These are phyloP conservation scores for Drosophila murphyi DNA, from an alignment of 1,140 invertebrate species.

Conservation along the genomic window DNA sequence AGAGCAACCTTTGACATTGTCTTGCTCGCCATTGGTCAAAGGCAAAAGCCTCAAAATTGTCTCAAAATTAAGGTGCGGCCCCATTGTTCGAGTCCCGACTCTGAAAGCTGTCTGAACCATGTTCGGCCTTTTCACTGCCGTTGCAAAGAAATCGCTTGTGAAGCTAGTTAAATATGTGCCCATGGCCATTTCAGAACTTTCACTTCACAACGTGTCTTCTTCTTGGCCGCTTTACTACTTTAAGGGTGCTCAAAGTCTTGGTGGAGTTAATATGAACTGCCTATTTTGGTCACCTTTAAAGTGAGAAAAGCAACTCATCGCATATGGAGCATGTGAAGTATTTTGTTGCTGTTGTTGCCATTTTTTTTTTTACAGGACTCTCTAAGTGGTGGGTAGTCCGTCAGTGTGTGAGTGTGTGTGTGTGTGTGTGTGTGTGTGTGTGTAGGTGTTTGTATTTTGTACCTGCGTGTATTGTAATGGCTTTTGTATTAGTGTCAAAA, in stretches of 20 bases:
- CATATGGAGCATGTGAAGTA: slow-evolving; percentile 45
- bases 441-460: slow-evolving; percentile 9
- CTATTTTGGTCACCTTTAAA: slow-evolving; percentile 53
- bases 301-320: slow-evolving; percentile 60
- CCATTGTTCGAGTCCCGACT: slow-evolving; percentile 42
- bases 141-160: slow-evolving; percentile 60
- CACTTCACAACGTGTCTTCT: slow-evolving; percentile 8
- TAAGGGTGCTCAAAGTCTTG: slow-evolving; percentile 40
- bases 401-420: slow-evolving; percentile 22
- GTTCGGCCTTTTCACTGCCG: slow-evolving; percentile 30
- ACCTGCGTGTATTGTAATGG: slow-evolving; percentile 76
- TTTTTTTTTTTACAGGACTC: slow-evolving; percentile 40
- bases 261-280: slow-evolving; percentile 41
- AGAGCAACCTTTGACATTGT: slow-evolving; percentile 54
- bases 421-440: slow-evolving; percentile 17
- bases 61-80: slow-evolving; percentile 61
- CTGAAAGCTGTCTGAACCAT: slow-evolving; percentile 31
- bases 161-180: slow-evolving; percentile 80
- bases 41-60: slow-evolving; percentile 40
- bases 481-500: slow-evolving; percentile 82
- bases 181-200: slow-evolving; percentile 66
- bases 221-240: slow-evolving; percentile 20
- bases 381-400: slow-evolving; percentile 40
- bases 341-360: slow-evolving; percentile 11
- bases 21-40: slow-evolving; percentile 32